phyloP scores from a whole-genome alignment of 2,113 vertebrate genomes.

The Sylvilagus bachmani region DNA sequence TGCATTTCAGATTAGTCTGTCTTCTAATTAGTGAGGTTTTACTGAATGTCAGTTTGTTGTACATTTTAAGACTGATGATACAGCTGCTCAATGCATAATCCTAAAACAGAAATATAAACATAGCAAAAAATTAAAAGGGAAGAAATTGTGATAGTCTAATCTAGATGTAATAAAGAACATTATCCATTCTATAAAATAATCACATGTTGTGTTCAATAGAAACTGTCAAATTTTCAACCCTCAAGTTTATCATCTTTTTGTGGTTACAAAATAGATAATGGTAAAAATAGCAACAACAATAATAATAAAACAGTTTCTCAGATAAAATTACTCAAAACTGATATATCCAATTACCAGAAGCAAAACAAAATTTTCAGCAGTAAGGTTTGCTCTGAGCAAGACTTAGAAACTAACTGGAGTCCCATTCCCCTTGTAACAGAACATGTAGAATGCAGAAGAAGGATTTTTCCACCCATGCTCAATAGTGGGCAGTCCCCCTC shows the following conservation, averaged over 20 bases:
- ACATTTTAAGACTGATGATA: slow-evolving; percentile 7
- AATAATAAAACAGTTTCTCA: background rate
- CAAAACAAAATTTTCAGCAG: background rate
- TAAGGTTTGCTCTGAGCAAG: background rate
- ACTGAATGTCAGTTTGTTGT: background rate
- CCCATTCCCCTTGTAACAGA: background rate
- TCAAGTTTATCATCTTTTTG: background rate
- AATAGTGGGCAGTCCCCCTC: background rate
- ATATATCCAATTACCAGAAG: background rate
- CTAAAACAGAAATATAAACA: slow-evolving; percentile 53
- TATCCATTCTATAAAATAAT: slow-evolving; percentile 39
- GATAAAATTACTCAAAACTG: background rate
- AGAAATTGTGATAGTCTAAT: background rate
- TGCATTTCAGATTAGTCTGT: background rate
- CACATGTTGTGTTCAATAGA: background rate
- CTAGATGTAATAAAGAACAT: background rate
- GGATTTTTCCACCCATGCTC: background rate
- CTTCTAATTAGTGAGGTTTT: slow-evolving; percentile 39
- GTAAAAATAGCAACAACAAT: background rate
- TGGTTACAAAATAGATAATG: background rate
- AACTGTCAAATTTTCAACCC: background rate
- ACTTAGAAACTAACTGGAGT: background rate
- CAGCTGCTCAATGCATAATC: background rate
- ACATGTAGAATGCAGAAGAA: background rate
- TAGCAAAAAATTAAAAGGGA: background rate